Evolutionary conservation across 1,140 invertebrate species (phyloP), one percentile per base, ranked within the genome.

Genomic region (Papilio helenus): DNA sequence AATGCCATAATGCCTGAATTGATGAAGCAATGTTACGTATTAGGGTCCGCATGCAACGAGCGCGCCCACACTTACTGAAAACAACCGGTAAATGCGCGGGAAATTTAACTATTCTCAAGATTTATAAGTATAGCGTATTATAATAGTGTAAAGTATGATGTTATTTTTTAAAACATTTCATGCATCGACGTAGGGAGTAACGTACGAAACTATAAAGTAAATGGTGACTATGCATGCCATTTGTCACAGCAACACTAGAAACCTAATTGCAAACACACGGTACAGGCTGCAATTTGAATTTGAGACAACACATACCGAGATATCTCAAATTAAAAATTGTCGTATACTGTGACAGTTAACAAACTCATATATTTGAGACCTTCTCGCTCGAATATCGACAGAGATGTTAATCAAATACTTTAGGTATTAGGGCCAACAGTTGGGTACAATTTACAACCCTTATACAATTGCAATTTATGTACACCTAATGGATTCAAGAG

Each of bases 11-110:
- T 83, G 81, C 68, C 84, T 88, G 87, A 89, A 87, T 83, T 83
- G 84, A 84, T 87, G 86, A 83, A 85, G 89, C 87, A 89, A 90
- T 91, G 89, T 90, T 89, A 89, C 85, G 76, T 77, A 77, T 77
- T 77, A 77, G 58, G 76, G 76, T 77, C 76, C 55, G 76, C 76
- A 77, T 77, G 58, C 76, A 77, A 77, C 58, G 76, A 77, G 76
- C 58, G 73, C 55, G 76, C 76, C 76, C 72, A 74, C 42, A 42
- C 74, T 58, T 20, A 76, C 39, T 44, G 12, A 77, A 51, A 34
- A 29, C 46, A 55, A 29, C 49, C 4, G 14, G 46, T n/a, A 76
- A 76, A 76, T 76, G 73, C 73, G 73, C 73, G 73, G 73, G 46
- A 76, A 76, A 76, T 58, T 55, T 12, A 51, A 76, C 73, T 29